A percentile compares a stretch with the other conserved stretches of the same genome.
Evolutionary conservation across 1,140 invertebrate species (phyloP).

Genomic region (Micrasema longulum): DNA sequence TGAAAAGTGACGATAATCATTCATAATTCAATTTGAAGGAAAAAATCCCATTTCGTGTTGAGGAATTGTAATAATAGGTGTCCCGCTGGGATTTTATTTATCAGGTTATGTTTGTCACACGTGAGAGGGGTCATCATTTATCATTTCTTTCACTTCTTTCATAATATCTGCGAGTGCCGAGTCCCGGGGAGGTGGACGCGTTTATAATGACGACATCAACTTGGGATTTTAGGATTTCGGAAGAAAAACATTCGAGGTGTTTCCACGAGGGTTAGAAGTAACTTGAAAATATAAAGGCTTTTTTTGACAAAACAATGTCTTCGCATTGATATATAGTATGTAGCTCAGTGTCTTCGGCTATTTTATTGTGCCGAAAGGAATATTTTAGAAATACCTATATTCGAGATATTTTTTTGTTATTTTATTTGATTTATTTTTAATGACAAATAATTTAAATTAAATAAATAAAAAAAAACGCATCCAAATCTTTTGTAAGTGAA

Average conservation of each 20-base stretch:
- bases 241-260: no score
- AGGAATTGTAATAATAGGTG: constrained; percentile 13
- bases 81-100: constrained; percentile 26
- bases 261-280: no score
- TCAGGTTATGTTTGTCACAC: constrained; percentile 17
- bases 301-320: no score
- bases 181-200: background rate
- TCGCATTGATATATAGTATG: no score
- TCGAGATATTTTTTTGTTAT: no score
- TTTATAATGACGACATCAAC: constrained; percentile 3
- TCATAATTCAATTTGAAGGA: constrained; percentile 21
- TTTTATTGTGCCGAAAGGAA: no score
- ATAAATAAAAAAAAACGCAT: no score
- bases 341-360: no score
- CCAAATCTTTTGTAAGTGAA: no score
- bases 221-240: constrained; percentile 9
- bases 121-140: constrained; percentile 10
- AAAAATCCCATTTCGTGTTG: constrained; percentile 23
- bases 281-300: constrained; percentile 5
- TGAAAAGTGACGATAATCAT: constrained; percentile 26
- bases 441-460: no score
- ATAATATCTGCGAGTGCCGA: background rate
- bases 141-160: constrained; percentile 5
- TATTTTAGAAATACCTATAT: no score
- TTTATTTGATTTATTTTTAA: no score